Evolutionary conservation across 53 echinoderm and acorn worm genomes (phyloP).

Genomic region (Holothuria leucospilota): DNA sequence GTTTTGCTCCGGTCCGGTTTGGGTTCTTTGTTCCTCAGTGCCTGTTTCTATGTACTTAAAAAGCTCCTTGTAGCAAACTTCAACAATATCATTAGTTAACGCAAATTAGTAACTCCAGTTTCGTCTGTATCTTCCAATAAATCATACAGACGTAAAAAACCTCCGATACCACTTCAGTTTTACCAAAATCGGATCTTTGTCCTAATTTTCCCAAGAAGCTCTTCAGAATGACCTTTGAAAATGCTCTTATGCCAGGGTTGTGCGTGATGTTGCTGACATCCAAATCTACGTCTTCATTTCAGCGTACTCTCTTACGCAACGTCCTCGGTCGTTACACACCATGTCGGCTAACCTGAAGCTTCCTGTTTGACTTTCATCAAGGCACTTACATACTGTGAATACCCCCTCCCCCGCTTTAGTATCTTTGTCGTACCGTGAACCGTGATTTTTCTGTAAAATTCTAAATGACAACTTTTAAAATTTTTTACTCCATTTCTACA

Average conservation of each 20-base stretch:
- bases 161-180: conserved; percentile 7
- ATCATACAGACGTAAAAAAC: neutral
- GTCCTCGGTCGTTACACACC: conserved; percentile 12
- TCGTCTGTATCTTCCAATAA: too few relatives aligned
- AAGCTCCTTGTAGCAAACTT: neutral
- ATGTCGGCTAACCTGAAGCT: conserved; percentile 41
- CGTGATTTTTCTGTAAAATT: conserved; percentile 49
- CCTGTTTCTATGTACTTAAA: too few relatives aligned
- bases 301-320: conserved; percentile 7
- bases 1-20: too few relatives aligned
- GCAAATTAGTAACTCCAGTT: neutral
- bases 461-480: conserved; percentile 51
- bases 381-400: conserved; percentile 34
- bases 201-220: conserved; percentile 57
- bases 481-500: conserved; percentile 53
- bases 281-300: conserved; percentile 45
- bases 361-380: conserved; percentile 48
- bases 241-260: conserved; percentile 59
- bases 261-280: conserved; percentile 50
- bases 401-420: conserved; percentile 4
- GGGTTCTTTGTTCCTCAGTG: too few relatives aligned
- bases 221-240: conserved; percentile 59
- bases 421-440: conserved; percentile 32
- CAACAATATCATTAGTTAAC: neutral
- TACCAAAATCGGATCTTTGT: conserved; percentile 15